phyloP scores from a whole-genome alignment of 1,140 invertebrate species.

The Caenorhabditis tropicalis region DNA sequence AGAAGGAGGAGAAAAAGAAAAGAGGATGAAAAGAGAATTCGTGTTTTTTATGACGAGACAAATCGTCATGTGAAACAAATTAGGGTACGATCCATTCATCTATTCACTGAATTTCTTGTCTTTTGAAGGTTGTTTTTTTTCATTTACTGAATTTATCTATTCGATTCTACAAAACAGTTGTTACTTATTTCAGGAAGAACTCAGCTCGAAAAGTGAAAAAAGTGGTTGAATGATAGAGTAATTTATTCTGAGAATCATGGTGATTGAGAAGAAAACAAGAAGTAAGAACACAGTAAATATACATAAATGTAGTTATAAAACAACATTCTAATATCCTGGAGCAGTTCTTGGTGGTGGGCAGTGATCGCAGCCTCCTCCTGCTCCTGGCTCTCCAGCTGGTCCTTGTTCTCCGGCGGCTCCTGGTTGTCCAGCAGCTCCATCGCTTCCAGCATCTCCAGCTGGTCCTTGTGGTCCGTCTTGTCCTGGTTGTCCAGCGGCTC shows the following conservation, averaged over 20 bases:
- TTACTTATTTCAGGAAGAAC: not conserved
- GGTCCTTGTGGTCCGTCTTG: conserved; percentile 51
- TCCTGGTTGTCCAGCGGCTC: conserved; percentile 52
- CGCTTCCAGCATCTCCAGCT: conserved; percentile 54
- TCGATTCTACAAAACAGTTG: no score
- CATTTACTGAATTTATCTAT: not conserved
- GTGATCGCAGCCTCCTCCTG: conserved; percentile 51
- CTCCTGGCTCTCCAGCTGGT: conserved; percentile 53
- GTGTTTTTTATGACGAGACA: conserved; percentile 42
- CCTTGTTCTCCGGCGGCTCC: conserved; percentile 53
- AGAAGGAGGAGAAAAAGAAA: no score
- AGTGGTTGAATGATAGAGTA: conserved; percentile 2
- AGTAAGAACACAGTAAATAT: conserved; percentile 35
- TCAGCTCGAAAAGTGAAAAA: not conserved
- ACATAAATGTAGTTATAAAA: conserved; percentile 34
- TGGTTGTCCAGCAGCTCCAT: conserved; percentile 48
- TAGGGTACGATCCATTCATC: not conserved
- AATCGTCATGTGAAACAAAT: conserved; percentile 39
- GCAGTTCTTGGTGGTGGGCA: conserved; percentile 57
- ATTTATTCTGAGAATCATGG: conserved; percentile 39
- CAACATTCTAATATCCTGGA: conserved; percentile 56
- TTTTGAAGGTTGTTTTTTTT: not conserved
- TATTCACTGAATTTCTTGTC: not conserved
- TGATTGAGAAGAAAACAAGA: conserved; percentile 34
- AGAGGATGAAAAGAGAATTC: not conserved